A percentile compares a stretch with the other conserved stretches of the same genome.
Evolutionary conservation across 2,797 vertebrate genomes (phyloP).

Genomic region (Pseudochaenichthys georgianus): DNA sequence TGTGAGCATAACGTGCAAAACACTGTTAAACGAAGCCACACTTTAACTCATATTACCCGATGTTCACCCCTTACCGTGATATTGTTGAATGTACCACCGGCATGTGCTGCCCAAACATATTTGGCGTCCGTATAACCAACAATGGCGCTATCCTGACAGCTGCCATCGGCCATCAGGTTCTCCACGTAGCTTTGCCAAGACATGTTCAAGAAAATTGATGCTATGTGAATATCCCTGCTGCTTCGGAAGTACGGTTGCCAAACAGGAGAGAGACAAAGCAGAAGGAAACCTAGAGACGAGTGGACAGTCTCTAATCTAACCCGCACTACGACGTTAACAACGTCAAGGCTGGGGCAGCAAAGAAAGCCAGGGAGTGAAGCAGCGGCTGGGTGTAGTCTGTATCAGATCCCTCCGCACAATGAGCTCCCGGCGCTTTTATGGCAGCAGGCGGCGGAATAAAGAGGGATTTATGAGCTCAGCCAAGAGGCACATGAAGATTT

Average conservation of each 20-base stretch:
- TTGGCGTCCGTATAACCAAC: slow-evolving; percentile 95
- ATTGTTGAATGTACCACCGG: slow-evolving; percentile 91
- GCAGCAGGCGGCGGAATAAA: slow-evolving; percentile 74
- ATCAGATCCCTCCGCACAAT: slow-evolving; percentile 86
- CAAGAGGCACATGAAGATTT: slow-evolving; percentile 21
- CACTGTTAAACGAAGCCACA: background rate
- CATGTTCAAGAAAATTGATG: slow-evolving; percentile 85
- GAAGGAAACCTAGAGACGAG: slow-evolving; percentile 37
- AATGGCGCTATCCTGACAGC: slow-evolving; percentile 98
- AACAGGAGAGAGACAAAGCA: slow-evolving; percentile 21
- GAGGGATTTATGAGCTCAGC: slow-evolving; percentile 56
- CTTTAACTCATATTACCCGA: accelerated
- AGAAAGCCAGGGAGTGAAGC: slow-evolving; percentile 85
- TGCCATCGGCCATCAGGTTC: slow-evolving; percentile 97
- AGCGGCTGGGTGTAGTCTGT: slow-evolving; percentile 88
- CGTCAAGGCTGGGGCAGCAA: slow-evolving; percentile 77
- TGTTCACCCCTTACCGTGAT: slow-evolving; percentile 83
- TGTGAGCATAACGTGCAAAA: slow-evolving; percentile 6
- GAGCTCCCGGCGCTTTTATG: slow-evolving; percentile 69
- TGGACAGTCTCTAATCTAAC: slow-evolving; percentile 72
- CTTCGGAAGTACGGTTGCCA: slow-evolving; percentile 33
- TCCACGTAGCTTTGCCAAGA: slow-evolving; percentile 98
- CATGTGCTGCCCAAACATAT: slow-evolving; percentile 94
- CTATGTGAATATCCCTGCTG: slow-evolving; percentile 54
- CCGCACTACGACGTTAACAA: slow-evolving; percentile 73